Conservation (phyloP, 2,888 invertebrate species). For the Ichneumoninae sp. region DNA sequence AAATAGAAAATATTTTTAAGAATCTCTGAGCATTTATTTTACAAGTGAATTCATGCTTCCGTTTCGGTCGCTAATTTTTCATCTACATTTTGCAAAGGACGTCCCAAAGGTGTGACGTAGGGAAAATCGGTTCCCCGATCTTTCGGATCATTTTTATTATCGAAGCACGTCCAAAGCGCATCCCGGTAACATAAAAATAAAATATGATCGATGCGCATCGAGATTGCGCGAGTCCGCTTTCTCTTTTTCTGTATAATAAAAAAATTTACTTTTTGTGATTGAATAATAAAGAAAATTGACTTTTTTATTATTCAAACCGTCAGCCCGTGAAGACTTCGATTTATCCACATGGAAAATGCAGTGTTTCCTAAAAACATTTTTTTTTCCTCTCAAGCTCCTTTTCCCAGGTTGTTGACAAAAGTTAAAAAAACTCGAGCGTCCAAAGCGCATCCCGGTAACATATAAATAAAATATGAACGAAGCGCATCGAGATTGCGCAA, state of each 20-base stretch:
- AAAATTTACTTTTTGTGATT: too few species aligned
- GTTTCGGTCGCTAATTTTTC: background rate
- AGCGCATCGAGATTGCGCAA: too few species aligned
- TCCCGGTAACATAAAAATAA: constrained; percentile 64
- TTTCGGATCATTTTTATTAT: too few species aligned
- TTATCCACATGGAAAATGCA: background rate
- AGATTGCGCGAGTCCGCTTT: constrained; percentile 65
- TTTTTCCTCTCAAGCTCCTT: background rate
- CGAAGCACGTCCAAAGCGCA: too few species aligned
- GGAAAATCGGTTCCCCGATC: too few species aligned
- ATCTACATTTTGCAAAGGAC: background rate
- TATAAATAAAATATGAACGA: constrained; percentile 65
- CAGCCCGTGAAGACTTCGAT: background rate
- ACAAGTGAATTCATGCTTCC: background rate
- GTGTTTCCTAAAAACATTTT: background rate
- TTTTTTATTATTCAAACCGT: background rate
- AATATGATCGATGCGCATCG: constrained; percentile 66
- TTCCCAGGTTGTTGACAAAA: constrained; percentile 14
- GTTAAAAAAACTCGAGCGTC: constrained; percentile 25
- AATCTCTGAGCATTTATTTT: background rate
- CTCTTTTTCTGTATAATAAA: too few species aligned
- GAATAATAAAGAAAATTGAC: too few species aligned
- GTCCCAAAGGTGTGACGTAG: too few species aligned
- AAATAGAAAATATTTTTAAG: background rate
- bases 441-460: constrained; percentile 62